Percentiles rank a stretch among this genome's conserved stretches.
Evolutionary conservation across 2,113 vertebrate species (phyloP).

Genomic region (Geococcyx californianus): DNA sequence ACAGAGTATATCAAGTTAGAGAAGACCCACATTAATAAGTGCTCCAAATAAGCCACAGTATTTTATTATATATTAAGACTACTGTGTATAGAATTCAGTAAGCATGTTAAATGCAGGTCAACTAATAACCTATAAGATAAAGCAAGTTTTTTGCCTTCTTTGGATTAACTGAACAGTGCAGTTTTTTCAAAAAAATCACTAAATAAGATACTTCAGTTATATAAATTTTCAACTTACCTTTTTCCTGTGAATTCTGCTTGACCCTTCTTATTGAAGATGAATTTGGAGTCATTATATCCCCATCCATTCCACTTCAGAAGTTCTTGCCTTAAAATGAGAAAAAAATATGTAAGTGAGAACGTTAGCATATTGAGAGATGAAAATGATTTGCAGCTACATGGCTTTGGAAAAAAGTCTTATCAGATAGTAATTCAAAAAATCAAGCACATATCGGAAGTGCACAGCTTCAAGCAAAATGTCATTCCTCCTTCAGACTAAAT

Average conservation of each 20-base stretch:
- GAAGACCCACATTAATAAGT: not conserved
- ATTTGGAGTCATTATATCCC: conserved; percentile 96
- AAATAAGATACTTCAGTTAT: not conserved
- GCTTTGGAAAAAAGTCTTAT: not conserved
- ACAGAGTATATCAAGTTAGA: not conserved
- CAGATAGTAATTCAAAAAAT: not conserved
- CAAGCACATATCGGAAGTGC: not conserved
- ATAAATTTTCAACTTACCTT: conserved; percentile 78
- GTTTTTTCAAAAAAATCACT: not conserved
- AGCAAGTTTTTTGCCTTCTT: not conserved
- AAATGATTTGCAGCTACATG: not conserved
- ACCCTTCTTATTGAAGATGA: conserved; percentile 95
- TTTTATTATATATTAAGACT: not conserved
- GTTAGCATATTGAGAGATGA: not conserved
- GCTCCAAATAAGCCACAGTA: not conserved
- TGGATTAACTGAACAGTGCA: not conserved
- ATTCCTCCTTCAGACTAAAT: not conserved
- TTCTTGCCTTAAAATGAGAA: conserved; percentile 85
- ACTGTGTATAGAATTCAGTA: not conserved
- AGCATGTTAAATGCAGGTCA: not conserved
- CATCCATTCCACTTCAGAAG: conserved; percentile 98
- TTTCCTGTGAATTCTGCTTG: conserved; percentile 95
- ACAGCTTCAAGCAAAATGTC: not conserved
- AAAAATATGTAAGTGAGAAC: not conserved
- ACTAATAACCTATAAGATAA: not conserved